Evolutionary conservation across 1,140 invertebrate species (phyloP), one percentile per base, ranked within the genome.

Genomic region (Macrobrachium rosenbergii): DNA sequence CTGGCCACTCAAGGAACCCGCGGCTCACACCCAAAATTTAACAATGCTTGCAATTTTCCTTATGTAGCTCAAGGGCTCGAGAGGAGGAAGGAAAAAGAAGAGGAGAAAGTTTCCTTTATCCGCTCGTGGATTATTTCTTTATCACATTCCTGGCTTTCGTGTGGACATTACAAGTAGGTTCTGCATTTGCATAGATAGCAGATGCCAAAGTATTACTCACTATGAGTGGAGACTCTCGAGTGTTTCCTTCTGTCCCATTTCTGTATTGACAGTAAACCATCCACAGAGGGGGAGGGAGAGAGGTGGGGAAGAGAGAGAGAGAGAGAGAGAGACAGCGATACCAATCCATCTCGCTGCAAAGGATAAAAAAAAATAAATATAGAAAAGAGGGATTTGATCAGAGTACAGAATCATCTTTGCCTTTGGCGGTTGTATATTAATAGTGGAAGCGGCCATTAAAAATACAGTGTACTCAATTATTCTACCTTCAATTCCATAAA

Each of bases 31-130:
- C 52, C 85, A 63, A 87, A 87, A 87, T 87, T 87, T 87, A 87
- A 87, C 85, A 87, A 87, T 87, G 85, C 85, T 87, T 87, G 85
- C 85, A 87, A 87, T 87, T 82, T 87, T 87, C 85, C 85, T 87
- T 87, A 87, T 87, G 85, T 87, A 87, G 85, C 85, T 82, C 67
- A 87, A 81, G 72, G 69, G 85, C 78, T 78, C 67, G 11, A 63
- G 78, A 59, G 58, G 7, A 12, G 12, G 12, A 12, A 12, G 12
- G 52, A 12, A 12, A 52, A 12, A 52, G 12, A 52, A 52, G 12
- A 52, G 12, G 52, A 52, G 12, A 12, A 52, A 81, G 85, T 73
- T 87, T 79, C 73, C 59, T 60, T 87, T 60, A 75, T 87, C 75
- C 67, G 75, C 81, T 82, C 52, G 52, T 52, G 52, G 52, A 52